phyloP scores from a whole-genome alignment of 2,113 vertebrate species.

The Hypomesus transpacificus region DNA sequence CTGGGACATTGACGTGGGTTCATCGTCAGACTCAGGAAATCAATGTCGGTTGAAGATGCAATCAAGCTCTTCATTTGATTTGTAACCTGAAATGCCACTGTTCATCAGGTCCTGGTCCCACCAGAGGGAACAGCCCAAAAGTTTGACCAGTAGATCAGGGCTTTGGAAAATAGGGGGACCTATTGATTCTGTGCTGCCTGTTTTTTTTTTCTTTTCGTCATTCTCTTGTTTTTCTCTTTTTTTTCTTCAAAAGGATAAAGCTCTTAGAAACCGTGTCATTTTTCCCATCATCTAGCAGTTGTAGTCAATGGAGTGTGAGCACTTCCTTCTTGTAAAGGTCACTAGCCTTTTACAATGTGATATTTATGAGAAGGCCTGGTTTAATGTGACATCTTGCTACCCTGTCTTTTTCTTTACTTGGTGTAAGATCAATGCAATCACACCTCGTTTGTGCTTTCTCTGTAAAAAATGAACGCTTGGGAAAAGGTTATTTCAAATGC shows the following conservation, averaged over 20 bases:
- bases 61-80: constrained; percentile 64
- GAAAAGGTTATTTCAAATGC: constrained; percentile 44
- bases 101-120: constrained; percentile 25
- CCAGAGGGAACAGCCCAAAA: constrained; percentile 24
- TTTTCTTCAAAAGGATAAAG: neutral
- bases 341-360: constrained; percentile 37
- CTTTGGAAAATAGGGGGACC: constrained; percentile 25
- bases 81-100: constrained; percentile 45
- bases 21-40: constrained; percentile 54
- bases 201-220: too few relatives aligned
- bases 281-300: constrained; percentile 34
- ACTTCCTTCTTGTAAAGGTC: constrained; percentile 41
- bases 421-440: constrained; percentile 25
- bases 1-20: constrained; percentile 47
- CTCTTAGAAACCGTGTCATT: constrained; percentile 38
- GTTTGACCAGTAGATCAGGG: constrained; percentile 27
- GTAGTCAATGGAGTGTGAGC: constrained; percentile 37
- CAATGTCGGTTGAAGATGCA: constrained; percentile 64
- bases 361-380: constrained; percentile 22
- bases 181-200: constrained; percentile 23
- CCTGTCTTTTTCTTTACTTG: constrained; percentile 31
- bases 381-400: constrained; percentile 35
- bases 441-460: neutral
- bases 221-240: neutral
- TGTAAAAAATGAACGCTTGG: constrained; percentile 3